Evolutionary conservation across 2,797 vertebrate species (phyloP), one percentile per base, ranked within the genome.

Genomic region (Periparus ater): DNA sequence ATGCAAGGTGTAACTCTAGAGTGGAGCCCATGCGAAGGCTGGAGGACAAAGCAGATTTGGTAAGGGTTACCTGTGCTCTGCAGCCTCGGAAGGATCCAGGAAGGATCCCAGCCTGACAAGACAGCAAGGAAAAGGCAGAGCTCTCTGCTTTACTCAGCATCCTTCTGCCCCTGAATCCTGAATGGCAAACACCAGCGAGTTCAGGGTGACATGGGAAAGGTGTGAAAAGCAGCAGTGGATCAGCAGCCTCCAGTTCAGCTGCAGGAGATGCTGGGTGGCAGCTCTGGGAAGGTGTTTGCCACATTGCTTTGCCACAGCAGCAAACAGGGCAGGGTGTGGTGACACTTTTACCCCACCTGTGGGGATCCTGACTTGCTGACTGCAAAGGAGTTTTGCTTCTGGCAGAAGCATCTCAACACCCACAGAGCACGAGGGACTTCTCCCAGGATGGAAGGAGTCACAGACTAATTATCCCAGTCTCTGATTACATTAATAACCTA

Each of bases 121-220:
- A 29, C 53, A 66, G 40, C 23, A 25, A 44, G 40, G n/a, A 72
- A 32, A 42, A 72, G 20, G 45, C n/a, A 58, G 22, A 75, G 48
- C 47, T 86, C 42, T 32, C 18, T 3, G 26, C 51, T 89, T 63
- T 71, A 6, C 48, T 85, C 48, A 34, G 34, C 27, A 34, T 21
- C 48, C 23, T 30, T 44, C 68, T 17, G 12, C 34, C 40, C 36
- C 44, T 26, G 27, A 30, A 57, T 8, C 38, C 11, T 18, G 22
- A 20, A 29, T 16, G 8, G 27, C 16, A 76, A 93, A 32, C 25
- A 32, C 15, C 54, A 65, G 2, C 5, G 5, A 66, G 30, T 9
- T 26, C 30, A 75, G 27, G 27, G 38, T 17, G 44, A n/a, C 0
- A 0, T 2, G 21, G 48, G 45, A 60, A 40, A 40, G 0, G 0